Evolutionary conservation across 2,113 vertebrate genomes (phyloP), one percentile per base, ranked within the genome.

Genomic region (Hiodon tergisus): DNA sequence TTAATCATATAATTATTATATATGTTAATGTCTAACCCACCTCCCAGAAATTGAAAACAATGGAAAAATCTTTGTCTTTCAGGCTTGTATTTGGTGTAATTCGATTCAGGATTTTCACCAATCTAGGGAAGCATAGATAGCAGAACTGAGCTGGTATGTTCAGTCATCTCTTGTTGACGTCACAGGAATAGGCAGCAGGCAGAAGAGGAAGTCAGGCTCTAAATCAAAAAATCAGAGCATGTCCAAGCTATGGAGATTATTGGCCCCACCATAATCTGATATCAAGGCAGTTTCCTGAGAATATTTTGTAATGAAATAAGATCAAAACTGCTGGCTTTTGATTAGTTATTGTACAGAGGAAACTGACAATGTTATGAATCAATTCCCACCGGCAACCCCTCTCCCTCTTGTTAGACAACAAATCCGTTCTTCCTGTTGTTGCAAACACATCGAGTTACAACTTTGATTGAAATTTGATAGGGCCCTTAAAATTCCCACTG

Each of bases 61-160:
- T 4, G 52, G 31, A 69, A 47, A 71, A 65, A 67, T 17, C 72
- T 9, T 10, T 3, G n/a, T 46, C 50, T 54, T 66, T 55, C n/a
- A 74, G 17, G 61, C 62, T 46, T 74, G 60, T 55, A n/a, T 67
- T 31, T 65, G 61, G 46, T 74, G 57, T 67, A 67, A 74, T 74
- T 74, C 61, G 72, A 74, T 74, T 74, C 51, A 46, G 61, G 72
- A 66, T 74, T 66, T 66, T 54, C 60, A 14, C 72, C 62, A 57
- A 53, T 67, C 61, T 74, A n/a, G 60, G 61, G 72, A 6, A 55
- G 62, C 13, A 17, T 47, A 66, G 72, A 74, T 74, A 74, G 72
- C 9, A 31, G 17, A 47, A 67, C 2, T n/a, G 3, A 52, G 48
- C 7, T 48, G 6, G 51, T 65, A 11, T 48, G 52, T 65, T 71